Evolutionary conservation across 2,113 vertebrate genomes (phyloP).

Genomic region (Xenopus borealis): DNA sequence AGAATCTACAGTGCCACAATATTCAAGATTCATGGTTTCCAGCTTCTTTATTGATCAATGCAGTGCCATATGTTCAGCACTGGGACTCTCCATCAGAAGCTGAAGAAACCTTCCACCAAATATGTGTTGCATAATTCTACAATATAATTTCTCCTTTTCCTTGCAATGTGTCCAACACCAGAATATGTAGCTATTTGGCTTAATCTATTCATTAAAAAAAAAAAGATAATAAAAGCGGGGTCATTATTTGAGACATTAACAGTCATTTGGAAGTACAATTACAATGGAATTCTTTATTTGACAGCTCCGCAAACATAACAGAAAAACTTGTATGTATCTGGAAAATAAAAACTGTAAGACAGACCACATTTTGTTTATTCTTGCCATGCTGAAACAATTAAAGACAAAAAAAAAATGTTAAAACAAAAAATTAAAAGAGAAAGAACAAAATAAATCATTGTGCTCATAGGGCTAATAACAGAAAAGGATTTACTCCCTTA

Average conservation of each 20-base stretch:
- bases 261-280: slow-evolving; percentile 92
- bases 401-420: slow-evolving; percentile 69
- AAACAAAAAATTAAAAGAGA: slow-evolving; percentile 48
- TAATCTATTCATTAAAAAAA: no score
- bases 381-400: slow-evolving; percentile 73
- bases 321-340: slow-evolving; percentile 53
- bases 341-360: slow-evolving; percentile 67
- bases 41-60: no score
- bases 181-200: no score
- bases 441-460: slow-evolving; percentile 70
- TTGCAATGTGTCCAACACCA: no score
- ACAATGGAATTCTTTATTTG: slow-evolving; percentile 91
- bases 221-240: background rate
- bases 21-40: no score
- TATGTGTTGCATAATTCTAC: no score
- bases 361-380: slow-evolving; percentile 65
- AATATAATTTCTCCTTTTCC: no score
- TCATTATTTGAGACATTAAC: slow-evolving; percentile 66
- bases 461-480: slow-evolving; percentile 76
- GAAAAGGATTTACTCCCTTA: slow-evolving; percentile 33
- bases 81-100: no score
- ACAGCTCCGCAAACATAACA: slow-evolving; percentile 91
- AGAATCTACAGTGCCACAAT: no score
- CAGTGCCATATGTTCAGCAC: no score
- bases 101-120: no score